phyloP scores from a whole-genome alignment of 2,113 vertebrate genomes.

The Catharus bicknelli region DNA sequence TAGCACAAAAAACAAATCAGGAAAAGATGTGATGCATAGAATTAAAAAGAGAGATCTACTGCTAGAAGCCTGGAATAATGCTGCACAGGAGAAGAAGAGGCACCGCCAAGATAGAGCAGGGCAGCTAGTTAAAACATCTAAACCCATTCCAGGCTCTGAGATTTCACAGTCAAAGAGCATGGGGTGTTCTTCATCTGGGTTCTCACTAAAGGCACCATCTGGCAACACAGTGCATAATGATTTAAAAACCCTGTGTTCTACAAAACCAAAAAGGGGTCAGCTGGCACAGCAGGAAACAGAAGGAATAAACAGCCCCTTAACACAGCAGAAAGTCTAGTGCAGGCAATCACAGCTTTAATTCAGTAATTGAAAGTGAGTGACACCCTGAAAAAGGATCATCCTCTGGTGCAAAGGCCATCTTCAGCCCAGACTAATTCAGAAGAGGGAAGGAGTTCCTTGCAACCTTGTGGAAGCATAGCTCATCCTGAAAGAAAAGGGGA shows the following conservation, averaged over 20 bases:
- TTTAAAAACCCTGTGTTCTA: neutral
- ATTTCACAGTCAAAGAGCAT: slow-evolving; percentile 40
- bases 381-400: neutral
- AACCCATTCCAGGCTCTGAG: neutral
- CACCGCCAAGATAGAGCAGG: slow-evolving; percentile 45
- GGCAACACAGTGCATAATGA: neutral
- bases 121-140: neutral
- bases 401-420: neutral
- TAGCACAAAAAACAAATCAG: slow-evolving; percentile 76
- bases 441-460: neutral
- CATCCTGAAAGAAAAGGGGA: neutral
- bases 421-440: neutral
- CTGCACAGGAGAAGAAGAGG: slow-evolving; percentile 47
- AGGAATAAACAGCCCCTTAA: slow-evolving; percentile 21
- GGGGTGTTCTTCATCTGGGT: neutral
- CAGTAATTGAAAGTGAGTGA: slow-evolving; percentile 38
- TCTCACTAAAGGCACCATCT: neutral
- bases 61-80: slow-evolving; percentile 73
- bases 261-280: neutral
- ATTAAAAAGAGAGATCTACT: slow-evolving; percentile 74
- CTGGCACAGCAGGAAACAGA: neutral
- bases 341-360: slow-evolving; percentile 71
- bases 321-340: slow-evolving; percentile 59
- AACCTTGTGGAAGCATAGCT: neutral
- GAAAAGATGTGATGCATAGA: slow-evolving; percentile 71